phyloP scores from a whole-genome alignment of 1,140 invertebrate species.

The Diorhabda elongata region DNA sequence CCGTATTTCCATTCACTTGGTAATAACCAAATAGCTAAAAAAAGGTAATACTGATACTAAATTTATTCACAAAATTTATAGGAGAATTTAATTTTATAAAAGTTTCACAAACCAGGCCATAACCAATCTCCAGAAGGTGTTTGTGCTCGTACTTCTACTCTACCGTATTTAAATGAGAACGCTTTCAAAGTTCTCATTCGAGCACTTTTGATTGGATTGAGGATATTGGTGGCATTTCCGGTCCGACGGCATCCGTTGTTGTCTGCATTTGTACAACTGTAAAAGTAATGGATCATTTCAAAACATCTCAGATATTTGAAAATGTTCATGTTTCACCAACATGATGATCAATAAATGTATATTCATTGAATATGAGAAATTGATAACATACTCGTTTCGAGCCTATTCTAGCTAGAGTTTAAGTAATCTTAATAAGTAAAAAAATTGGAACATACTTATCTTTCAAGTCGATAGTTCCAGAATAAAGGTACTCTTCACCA shows the following conservation, averaged over 20 bases:
- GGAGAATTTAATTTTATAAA: not conserved
- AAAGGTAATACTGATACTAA: not conserved
- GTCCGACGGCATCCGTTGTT: constrained; percentile 51
- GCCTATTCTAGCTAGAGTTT: no score
- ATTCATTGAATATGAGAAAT: constrained; percentile 17
- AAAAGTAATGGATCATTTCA: constrained; percentile 11
- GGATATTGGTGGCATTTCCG: constrained; percentile 48
- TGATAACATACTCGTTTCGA: no score
- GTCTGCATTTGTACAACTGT: constrained; percentile 53
- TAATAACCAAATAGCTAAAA: constrained; percentile 59
- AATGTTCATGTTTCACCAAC: not conserved
- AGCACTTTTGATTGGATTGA: constrained; percentile 63
- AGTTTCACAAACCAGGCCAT: constrained; percentile 57
- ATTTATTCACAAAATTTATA: not conserved
- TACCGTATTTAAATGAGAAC: constrained; percentile 62
- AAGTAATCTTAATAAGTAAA: no score
- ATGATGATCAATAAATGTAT: not conserved
- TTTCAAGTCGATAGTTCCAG: no score
- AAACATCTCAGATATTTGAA: not conserved
- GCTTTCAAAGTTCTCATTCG: constrained; percentile 58
- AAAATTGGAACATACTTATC: no score
- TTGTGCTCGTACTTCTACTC: constrained; percentile 63
- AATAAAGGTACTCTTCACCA: constrained; percentile 54
- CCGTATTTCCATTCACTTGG: constrained; percentile 53
- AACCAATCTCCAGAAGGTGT: constrained; percentile 71